These are phyloP conservation scores for Atrina japonica DNA, from an alignment of 2,888 invertebrate species.

Conservation along the genomic window DNA sequence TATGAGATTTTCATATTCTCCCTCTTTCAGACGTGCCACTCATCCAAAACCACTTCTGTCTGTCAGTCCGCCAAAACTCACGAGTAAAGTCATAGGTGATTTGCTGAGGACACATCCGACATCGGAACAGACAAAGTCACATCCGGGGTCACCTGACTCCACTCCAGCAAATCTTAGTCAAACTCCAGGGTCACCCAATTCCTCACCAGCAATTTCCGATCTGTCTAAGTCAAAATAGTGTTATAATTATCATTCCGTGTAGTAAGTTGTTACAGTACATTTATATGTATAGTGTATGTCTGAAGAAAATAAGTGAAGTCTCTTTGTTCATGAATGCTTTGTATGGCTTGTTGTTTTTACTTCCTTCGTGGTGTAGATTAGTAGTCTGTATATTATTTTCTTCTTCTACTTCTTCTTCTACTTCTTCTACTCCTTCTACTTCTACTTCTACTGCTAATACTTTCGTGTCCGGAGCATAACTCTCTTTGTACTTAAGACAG, in stretches of 20 bases:
- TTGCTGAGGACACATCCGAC: slow-evolving; percentile 57
- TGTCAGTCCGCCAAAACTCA: slow-evolving; percentile 66
- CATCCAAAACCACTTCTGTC: slow-evolving; percentile 64
- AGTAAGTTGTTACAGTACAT: background rate
- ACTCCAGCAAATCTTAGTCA: slow-evolving; percentile 14
- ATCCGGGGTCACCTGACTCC: slow-evolving; percentile 11
- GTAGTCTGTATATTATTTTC: too few relatives aligned
- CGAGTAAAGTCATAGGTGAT: slow-evolving; percentile 66
- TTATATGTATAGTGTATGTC: background rate
- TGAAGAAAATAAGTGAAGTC: background rate
- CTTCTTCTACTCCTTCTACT: too few relatives aligned
- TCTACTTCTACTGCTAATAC: too few relatives aligned
- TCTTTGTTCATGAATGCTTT: slow-evolving; percentile 2
- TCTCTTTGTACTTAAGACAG: too few relatives aligned
- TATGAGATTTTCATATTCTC: slow-evolving; percentile 21
- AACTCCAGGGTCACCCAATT: background rate
- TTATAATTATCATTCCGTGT: background rate
- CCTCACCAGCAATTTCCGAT: background rate
- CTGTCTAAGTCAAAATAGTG: background rate
- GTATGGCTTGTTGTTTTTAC: too few relatives aligned
- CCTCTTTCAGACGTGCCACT: slow-evolving; percentile 57
- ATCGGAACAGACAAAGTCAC: slow-evolving; percentile 23
- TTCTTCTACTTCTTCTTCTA: too few relatives aligned
- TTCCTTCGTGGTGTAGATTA: too few relatives aligned
- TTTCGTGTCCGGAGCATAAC: too few relatives aligned